phyloP scores from a whole-genome alignment of 2,113 vertebrate species.

The Malurus melanocephalus region DNA sequence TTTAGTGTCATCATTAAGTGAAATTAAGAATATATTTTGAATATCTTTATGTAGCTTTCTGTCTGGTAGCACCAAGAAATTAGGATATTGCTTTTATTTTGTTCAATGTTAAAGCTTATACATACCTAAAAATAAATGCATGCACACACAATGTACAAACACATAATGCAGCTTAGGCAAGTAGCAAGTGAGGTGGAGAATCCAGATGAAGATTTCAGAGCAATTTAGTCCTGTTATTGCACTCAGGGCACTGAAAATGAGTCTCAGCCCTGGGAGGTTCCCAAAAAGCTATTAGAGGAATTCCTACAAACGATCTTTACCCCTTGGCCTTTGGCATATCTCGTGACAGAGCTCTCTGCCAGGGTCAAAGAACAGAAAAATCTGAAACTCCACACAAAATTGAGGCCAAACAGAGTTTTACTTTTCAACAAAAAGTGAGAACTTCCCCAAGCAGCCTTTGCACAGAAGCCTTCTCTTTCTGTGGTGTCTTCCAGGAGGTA shows the following conservation, averaged over 20 bases:
- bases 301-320: background rate
- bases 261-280: background rate
- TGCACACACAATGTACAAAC: accelerated
- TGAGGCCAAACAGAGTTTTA: background rate
- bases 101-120: background rate
- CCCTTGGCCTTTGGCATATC: background rate
- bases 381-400: background rate
- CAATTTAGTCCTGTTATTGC: background rate
- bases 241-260: background rate
- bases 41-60: background rate
- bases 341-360: background rate
- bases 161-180: background rate
- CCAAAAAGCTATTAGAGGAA: background rate
- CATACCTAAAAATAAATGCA: background rate
- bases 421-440: background rate
- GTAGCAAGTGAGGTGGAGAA: background rate
- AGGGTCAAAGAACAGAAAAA: background rate
- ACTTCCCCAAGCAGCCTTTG: background rate
- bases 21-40: background rate
- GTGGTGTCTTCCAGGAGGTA: background rate
- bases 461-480: background rate
- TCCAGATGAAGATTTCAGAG: background rate
- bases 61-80: background rate
- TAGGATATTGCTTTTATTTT: background rate
- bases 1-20: background rate